Evolutionary conservation across 1,140 invertebrate species (phyloP).

Genomic region (Pseudomyrmex gracilis): DNA sequence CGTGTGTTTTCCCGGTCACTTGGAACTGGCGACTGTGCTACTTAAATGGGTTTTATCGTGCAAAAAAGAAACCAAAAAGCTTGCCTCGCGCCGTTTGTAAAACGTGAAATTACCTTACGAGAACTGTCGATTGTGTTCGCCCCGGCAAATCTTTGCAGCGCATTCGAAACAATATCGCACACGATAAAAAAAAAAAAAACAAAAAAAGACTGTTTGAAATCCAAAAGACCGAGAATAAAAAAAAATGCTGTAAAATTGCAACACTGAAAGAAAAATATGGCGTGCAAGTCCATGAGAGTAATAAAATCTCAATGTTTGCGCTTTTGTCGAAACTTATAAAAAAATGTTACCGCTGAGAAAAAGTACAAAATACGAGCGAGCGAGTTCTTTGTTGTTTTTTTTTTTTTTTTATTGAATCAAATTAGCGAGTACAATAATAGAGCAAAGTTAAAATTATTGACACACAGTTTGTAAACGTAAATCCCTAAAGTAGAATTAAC

Average conservation of each 20-base stretch:
- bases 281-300: neutral
- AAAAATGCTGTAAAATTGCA: neutral
- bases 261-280: neutral
- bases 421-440: too few species aligned
- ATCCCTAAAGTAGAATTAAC: conserved; percentile 18
- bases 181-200: too few species aligned
- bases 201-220: neutral
- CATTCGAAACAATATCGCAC: conserved; percentile 30
- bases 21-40: conserved; percentile 26
- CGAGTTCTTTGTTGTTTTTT: neutral
- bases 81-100: neutral
- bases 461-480: neutral
- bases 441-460: neutral
- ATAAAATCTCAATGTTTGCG: conserved; percentile 5
- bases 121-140: conserved; percentile 3
- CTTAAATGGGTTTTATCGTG: neutral
- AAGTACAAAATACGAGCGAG: neutral
- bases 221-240: neutral
- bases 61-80: conserved; percentile 15
- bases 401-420: neutral
- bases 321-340: neutral
- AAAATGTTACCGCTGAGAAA: neutral
- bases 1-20: neutral
- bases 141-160: neutral
- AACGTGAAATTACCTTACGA: conserved; percentile 52